Percentiles rank a stretch among this genome's conserved stretches.
These are phyloP conservation scores for Trichechus manatus DNA, from an alignment of 2,113 vertebrate species.

Conservation along the genomic window DNA sequence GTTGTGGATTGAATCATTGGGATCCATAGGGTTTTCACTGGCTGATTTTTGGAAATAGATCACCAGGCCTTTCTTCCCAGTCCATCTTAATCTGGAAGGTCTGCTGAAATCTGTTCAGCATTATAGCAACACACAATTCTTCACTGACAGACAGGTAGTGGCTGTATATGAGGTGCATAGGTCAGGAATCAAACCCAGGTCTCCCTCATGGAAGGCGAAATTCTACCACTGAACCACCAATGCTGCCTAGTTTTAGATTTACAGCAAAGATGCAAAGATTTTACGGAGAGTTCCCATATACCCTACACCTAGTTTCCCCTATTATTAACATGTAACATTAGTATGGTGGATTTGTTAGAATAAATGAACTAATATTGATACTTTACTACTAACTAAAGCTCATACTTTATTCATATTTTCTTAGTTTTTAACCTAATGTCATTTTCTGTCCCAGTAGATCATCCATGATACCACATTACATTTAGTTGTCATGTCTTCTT, in stretches of 20 bases:
- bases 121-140: too few relatives aligned
- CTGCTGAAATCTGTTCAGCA: too few relatives aligned
- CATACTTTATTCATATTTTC: conserved; percentile 11
- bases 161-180: too few relatives aligned
- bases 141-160: too few relatives aligned
- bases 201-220: too few relatives aligned
- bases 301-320: background rate
- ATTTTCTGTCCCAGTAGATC: background rate
- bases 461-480: background rate
- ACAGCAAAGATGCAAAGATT: background rate
- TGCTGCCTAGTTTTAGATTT: too few relatives aligned
- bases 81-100: too few relatives aligned
- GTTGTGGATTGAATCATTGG: background rate
- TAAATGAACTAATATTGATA: background rate
- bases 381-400: background rate
- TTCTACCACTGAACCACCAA: too few relatives aligned
- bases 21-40: too few relatives aligned
- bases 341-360: conserved; percentile 9
- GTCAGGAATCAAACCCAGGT: too few relatives aligned
- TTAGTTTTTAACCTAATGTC: background rate
- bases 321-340: background rate
- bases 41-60: too few relatives aligned
- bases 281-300: background rate
- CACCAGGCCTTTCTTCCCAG: too few relatives aligned
- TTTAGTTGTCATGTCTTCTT: conserved; percentile 4